phyloP scores from a whole-genome alignment of 2,113 vertebrate genomes.

The Ictalurus furcatus region DNA sequence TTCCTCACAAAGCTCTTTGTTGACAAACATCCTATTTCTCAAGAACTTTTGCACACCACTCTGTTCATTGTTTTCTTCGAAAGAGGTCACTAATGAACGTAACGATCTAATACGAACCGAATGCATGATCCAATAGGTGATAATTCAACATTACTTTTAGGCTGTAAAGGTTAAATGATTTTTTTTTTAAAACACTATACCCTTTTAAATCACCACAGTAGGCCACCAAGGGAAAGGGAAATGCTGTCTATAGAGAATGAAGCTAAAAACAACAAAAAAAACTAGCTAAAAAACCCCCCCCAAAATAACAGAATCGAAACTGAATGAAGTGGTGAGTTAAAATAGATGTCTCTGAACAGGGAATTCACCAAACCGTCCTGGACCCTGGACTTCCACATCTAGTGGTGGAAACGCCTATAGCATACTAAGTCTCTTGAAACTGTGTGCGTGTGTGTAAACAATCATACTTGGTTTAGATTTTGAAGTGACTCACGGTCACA shows the following conservation, averaged over 20 bases:
- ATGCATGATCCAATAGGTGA: neutral
- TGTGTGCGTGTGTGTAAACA: neutral
- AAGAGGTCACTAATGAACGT: neutral
- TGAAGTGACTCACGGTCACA: neutral
- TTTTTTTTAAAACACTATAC: neutral
- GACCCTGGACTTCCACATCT: neutral
- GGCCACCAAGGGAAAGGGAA: neutral
- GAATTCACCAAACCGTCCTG: neutral
- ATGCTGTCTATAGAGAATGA: no score
- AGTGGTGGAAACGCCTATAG: rapidly evolving
- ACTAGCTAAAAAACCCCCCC: no score
- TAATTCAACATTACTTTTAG: neutral
- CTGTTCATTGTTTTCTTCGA: neutral
- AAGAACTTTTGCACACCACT: neutral
- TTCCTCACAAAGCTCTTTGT: neutral
- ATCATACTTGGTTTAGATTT: neutral
- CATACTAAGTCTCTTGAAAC: neutral
- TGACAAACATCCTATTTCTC: neutral
- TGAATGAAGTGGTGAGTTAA: neutral
- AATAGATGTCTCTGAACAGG: neutral
- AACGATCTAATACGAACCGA: no score
- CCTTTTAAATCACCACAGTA: neutral
- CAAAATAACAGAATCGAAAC: neutral
- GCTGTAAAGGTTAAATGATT: no score
- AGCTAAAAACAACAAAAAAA: neutral